Percentiles rank a stretch among this genome's conserved stretches.
These are phyloP conservation scores for Mimachlamys varia DNA, from an alignment of 2,888 invertebrate genomes.

Conservation along the genomic window DNA sequence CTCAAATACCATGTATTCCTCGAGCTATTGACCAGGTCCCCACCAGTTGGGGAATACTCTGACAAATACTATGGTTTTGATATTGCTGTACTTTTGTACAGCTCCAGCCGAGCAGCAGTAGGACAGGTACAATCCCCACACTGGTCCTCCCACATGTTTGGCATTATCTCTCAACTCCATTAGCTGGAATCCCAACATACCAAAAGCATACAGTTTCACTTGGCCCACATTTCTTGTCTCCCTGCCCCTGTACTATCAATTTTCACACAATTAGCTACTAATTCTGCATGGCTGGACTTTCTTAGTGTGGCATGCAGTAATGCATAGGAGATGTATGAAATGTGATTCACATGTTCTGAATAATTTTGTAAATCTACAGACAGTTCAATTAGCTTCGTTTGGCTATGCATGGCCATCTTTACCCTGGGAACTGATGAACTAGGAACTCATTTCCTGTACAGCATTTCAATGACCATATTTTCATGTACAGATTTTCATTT, in stretches of 20 bases:
- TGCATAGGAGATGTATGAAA: background rate
- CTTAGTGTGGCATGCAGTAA: background rate
- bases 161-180: background rate
- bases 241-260: background rate
- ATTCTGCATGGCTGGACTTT: slow-evolving; percentile 1
- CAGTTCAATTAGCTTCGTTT: slow-evolving; percentile 23
- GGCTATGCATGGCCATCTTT: background rate
- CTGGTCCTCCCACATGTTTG: background rate
- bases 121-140: background rate
- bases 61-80: no score
- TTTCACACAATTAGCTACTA: slow-evolving; percentile 25
- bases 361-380: slow-evolving; percentile 11
- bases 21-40: no score
- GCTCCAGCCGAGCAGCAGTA: background rate
- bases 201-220: slow-evolving; percentile 32
- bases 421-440: background rate
- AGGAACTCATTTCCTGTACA: background rate
- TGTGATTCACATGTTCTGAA: slow-evolving; percentile 13
- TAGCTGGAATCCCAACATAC: slow-evolving; percentile 21
- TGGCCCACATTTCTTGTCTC: background rate
- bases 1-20: no score
- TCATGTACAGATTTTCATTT: background rate
- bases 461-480: background rate
- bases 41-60: no score
- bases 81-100: no score